Evolutionary conservation across 1,140 invertebrate genomes (phyloP), one percentile per base, ranked within the genome.

Genomic region (Pseudoatta argentina): DNA sequence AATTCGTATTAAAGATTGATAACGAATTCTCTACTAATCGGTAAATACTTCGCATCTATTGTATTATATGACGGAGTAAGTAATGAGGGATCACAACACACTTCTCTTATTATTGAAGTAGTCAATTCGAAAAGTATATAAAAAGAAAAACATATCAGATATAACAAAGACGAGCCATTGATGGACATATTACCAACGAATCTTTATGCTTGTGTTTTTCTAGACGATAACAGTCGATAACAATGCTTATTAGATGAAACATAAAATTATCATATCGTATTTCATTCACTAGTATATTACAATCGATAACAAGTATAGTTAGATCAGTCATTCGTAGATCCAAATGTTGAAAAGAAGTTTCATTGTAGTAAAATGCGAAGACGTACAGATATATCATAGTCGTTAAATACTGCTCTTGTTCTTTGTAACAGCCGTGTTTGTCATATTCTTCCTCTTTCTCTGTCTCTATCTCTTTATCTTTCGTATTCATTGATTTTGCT

Each of bases 131-230:
- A 30, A 61, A 83, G 48, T 61, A 44, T 44, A 12, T 44, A 63
- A 83, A 79, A 75, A 73, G 39, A 75, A 27, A 75, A 76, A 88
- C 87, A 88, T 88, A 88, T 88, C 87, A 88, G 67, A 59, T 34
- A 55, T 59, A 86, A 18, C 53, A n/a, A 75, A 14, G 16, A 67
- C 16, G 7, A 78, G n/a, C 16, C 30, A 83, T 51, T 63, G 71
- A 24, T 64, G 30, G 14, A 34, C 12, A 44, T n/a, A 64, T 77
- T 44, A 30, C 16, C 57, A 85, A 53, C n/a, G 72, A n/a, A 76
- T 21, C 57, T 77, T 85, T 72, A 30, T 82, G 71, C 14, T 57
- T 81, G 18, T 51, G 21, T 71, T 72, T 44, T 72, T 21, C 48
- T 57, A 57, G n/a, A 61, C 44, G 53, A 73, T 10, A 48, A 57